Conservation (phyloP, 2,888 invertebrate genomes). For the Apotomis capreana region DNA sequence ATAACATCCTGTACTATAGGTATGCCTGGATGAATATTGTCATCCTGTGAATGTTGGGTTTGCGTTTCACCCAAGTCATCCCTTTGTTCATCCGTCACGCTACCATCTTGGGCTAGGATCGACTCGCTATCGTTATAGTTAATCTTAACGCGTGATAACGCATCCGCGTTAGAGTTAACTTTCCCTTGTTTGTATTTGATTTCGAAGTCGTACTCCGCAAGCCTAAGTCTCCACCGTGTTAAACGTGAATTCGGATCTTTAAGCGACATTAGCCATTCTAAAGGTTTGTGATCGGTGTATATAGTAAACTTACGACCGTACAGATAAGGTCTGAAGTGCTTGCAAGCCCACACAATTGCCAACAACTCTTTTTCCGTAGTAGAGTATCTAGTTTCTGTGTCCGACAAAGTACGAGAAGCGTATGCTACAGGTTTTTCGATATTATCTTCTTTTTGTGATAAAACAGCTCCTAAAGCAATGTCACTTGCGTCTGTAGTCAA, state of each 20-base stretch:
- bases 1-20: too few species aligned
- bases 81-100: too few species aligned
- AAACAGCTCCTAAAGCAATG: conserved; percentile 1
- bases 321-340: conserved; percentile 40
- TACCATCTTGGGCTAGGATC: neutral
- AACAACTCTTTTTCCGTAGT: conserved; percentile 44
- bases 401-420: neutral
- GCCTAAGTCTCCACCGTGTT: conserved; percentile 4
- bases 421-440: conserved; percentile 4
- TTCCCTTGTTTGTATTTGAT: neutral
- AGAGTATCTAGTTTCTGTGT: conserved; percentile 46
- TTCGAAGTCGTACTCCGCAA: neutral
- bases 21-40: too few species aligned
- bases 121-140: neutral
- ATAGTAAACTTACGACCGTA: conserved; percentile 39
- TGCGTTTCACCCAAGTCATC: too few species aligned
- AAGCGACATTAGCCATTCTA: conserved; percentile 1
- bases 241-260: conserved; percentile 2
- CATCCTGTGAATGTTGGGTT: too few species aligned
- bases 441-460: conserved; percentile 11
- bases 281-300: conserved; percentile 30
- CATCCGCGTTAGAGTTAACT: neutral
- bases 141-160: neutral
- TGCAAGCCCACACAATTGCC: conserved; percentile 35
- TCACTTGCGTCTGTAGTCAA: conserved; percentile 11